Evolutionary conservation across 2,888 invertebrate species (phyloP), one percentile per base, ranked within the genome.

Genomic region (Ethmia dodecea): DNA sequence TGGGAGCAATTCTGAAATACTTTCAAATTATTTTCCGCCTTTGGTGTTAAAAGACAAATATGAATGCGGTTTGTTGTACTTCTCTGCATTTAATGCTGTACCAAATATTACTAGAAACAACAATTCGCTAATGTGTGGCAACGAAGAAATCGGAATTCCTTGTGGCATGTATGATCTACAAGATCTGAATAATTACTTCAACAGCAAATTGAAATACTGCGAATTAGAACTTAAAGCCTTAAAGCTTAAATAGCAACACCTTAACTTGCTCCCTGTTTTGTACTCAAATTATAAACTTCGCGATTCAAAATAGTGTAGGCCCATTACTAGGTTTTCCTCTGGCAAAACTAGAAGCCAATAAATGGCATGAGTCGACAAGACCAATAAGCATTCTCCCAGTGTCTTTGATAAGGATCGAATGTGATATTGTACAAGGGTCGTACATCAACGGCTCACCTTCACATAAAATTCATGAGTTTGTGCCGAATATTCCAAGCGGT

Each of bases 11-110:
- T 29, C 35, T 13, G 9, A 6, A 1, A 11, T 35, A 13, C 5
- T 13, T 12, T 18, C 36, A 14, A 3, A 31, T 5, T 36, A 18
- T 20, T 11, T 10, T 11, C 36, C 34, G 10, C 28, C 31, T 15
- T 11, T 34, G n/a, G 22, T n/a, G 13, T 22, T 40, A 22, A 31
- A 37, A 9, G 30, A 14, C 2, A 12, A 34, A 6, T 42, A 38
- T 31, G 41, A 42, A 24, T 42, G 41, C 20, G 41, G 41, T 2
- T 18, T 38, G 11, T n/a, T 41, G 11, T 38, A 41, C 28, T 38
- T 41, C 27, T 20, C 41, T 1, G 18, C 30, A 10, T 37, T 41
- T 24, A 35, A 41, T 33, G 24, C 37, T 12, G 33, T 37, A 13
- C 33, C 29, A 6, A 32, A 41, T 10, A 32, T 37, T 3, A 15